phyloP scores from a whole-genome alignment of 2,113 vertebrate genomes.

The Coryphaenoides rupestris region DNA sequence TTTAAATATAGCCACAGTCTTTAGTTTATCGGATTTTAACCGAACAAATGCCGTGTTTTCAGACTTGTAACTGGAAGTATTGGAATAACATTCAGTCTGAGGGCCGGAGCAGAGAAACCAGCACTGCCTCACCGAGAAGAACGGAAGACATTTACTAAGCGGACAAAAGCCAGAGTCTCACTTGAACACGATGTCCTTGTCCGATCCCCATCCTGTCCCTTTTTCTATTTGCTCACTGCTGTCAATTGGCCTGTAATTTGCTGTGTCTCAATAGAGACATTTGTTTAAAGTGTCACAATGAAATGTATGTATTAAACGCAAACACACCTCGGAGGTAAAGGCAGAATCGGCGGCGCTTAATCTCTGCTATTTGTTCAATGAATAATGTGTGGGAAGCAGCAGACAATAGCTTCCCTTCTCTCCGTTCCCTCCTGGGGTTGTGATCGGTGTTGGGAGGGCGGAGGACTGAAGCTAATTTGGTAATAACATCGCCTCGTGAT shows the following conservation, averaged over 20 bases:
- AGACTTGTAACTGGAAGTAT: conserved; percentile 19
- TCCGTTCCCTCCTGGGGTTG: conserved; percentile 33
- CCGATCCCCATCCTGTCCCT: conserved; percentile 34
- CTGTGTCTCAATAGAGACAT: conserved; percentile 45
- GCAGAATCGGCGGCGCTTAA: conserved; percentile 37
- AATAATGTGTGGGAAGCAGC: conserved; percentile 33
- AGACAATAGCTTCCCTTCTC: conserved; percentile 38
- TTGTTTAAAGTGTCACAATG: conserved; percentile 54
- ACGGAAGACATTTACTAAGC: conserved; percentile 43
- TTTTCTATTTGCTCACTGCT: conserved; percentile 47
- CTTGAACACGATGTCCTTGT: conserved; percentile 64
- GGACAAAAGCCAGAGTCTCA: conserved; percentile 36
- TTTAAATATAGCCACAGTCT: no score
- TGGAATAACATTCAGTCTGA: conserved; percentile 36
- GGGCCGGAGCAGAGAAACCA: conserved; percentile 40
- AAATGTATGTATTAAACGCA: conserved; percentile 58
- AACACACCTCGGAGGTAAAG: conserved; percentile 54
- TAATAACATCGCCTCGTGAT: conserved; percentile 62
- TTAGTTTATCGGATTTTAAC: no score
- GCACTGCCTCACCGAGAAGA: conserved; percentile 38
- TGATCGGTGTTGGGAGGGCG: conserved; percentile 44
- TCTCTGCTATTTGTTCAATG: conserved; percentile 57
- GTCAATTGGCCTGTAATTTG: conserved; percentile 54
- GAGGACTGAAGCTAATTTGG: conserved; percentile 59
- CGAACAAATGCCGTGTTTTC: no score